Evolutionary conservation across 2,888 invertebrate genomes (phyloP).

Genomic region (Torymus auratus): DNA sequence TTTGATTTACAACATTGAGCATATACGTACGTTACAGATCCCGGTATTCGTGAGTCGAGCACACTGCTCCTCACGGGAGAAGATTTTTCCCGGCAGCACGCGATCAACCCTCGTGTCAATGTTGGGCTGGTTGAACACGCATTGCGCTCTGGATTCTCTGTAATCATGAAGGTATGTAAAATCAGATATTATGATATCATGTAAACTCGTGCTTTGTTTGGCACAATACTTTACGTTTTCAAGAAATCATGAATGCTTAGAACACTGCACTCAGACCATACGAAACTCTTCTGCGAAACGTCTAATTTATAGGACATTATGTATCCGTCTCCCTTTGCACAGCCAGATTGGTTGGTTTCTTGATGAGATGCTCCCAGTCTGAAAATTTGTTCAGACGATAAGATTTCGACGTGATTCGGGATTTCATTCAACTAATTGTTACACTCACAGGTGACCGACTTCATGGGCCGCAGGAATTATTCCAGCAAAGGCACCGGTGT

Average conservation of each 20-base stretch:
- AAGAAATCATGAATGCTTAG: constrained; percentile 40
- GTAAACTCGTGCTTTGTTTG: not conserved
- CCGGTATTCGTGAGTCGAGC: not conserved
- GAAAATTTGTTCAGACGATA: not conserved
- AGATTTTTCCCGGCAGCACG: constrained; percentile 27
- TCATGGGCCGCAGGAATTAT: constrained; percentile 50
- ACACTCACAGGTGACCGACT: constrained; percentile 52
- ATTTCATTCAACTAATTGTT: not conserved
- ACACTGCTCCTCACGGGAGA: constrained; percentile 27
- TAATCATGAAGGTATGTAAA: not conserved
- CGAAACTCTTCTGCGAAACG: constrained; percentile 9
- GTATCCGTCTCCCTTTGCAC: constrained; percentile 37
- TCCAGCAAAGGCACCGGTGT: constrained; percentile 31
- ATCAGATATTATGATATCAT: not conserved
- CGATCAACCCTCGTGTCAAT: not conserved
- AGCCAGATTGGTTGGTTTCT: not conserved
- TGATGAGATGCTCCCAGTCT: constrained; percentile 52
- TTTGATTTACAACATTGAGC: too few relatives aligned
- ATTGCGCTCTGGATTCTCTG: constrained; percentile 23
- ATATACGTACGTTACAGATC: constrained; percentile 14
- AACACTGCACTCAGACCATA: constrained; percentile 47
- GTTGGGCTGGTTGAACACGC: constrained; percentile 33
- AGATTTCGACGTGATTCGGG: not conserved
- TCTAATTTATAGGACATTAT: constrained; percentile 35
- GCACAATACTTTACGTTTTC: constrained; percentile 3